Evolutionary conservation across 2,797 vertebrate genomes (phyloP), one percentile per base, ranked within the genome.

Genomic region (Neosilurus mollespiculum): DNA sequence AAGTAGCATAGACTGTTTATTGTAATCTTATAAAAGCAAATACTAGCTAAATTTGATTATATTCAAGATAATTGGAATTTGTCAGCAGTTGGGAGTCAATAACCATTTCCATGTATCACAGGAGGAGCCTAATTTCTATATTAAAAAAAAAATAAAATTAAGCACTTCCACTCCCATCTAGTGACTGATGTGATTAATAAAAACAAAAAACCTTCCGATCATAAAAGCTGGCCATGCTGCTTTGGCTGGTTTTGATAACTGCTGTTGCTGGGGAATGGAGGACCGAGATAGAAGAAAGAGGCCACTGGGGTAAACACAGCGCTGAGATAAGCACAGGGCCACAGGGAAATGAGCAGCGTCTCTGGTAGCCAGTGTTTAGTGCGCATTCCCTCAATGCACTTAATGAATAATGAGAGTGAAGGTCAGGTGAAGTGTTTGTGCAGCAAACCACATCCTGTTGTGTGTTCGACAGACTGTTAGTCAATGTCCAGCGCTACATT

Each of bases 361-460:
- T 66, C 82, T 4, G 43, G 87, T 87, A 58, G 5, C 77, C 16
- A 0, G 70, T 65, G 37, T 69, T 66, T 61, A 43, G 16, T 4
- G 2, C 7, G 8, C 65, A 66, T 24, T 85, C 83, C 81, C 85
- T 80, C 80, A 26, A 72, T 59, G 65, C 37, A 49, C 22, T 69
- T 90, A 88, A 91, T 91, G 80, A 91, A 88, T 90, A 65, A 89
- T 9, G 80, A 77, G 67, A 78, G 51, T 43, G 79, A 78, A 78
- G 83, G 82, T 78, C 62, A 58, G 58, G 53, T 69, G 54, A 24
- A 58, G 30, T 72, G 77, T 82, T 73, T 75, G 70, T 65, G 43
- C 49, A 75, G 61, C 8, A 11, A 20, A 64, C 37, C 43, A 11
- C 61, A 26, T 11, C 59, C 22, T 26, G 58, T 65, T 26, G 61